These are phyloP conservation scores for Morpho achilles DNA, from an alignment of 2,888 invertebrate genomes.

Conservation along the genomic window DNA sequence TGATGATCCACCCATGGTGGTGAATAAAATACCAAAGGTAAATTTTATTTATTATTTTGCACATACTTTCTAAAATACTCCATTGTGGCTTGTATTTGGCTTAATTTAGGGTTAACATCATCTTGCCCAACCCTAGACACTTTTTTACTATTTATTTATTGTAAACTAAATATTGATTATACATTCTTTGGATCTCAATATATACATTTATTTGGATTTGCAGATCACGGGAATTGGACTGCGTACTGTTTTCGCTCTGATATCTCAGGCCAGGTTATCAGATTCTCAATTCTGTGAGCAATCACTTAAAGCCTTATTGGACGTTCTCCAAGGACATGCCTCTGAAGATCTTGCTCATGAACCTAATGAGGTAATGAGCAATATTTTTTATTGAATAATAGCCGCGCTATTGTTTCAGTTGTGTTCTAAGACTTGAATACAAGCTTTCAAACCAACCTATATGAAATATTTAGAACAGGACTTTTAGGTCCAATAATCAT, in stretches of 20 bases:
- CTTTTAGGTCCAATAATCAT: too few species aligned
- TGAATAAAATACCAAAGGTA: slow-evolving; percentile 35
- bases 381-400: too few species aligned
- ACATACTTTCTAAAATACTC: too few species aligned
- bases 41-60: slow-evolving; percentile 1
- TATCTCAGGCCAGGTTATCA: slow-evolving; percentile 89
- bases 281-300: slow-evolving; percentile 93
- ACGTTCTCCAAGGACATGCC: slow-evolving; percentile 93
- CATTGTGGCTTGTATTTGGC: too few species aligned
- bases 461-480: too few species aligned
- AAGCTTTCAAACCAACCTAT: too few species aligned
- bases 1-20: slow-evolving; percentile 43
- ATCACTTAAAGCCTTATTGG: slow-evolving; percentile 91
- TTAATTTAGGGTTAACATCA: too few species aligned
- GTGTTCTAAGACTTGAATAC: too few species aligned
- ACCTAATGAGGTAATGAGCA: slow-evolving; percentile 81
- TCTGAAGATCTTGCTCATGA: slow-evolving; percentile 92
- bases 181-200: not conserved
- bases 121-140: too few species aligned
- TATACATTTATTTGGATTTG: slow-evolving; percentile 18
- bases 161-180: too few species aligned
- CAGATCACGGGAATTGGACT: slow-evolving; percentile 90
- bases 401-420: not conserved
- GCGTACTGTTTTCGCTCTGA: slow-evolving; percentile 93
- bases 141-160: too few species aligned